Evolutionary conservation across 1,140 invertebrate species (phyloP).

Genomic region (Agrypnia vestita): DNA sequence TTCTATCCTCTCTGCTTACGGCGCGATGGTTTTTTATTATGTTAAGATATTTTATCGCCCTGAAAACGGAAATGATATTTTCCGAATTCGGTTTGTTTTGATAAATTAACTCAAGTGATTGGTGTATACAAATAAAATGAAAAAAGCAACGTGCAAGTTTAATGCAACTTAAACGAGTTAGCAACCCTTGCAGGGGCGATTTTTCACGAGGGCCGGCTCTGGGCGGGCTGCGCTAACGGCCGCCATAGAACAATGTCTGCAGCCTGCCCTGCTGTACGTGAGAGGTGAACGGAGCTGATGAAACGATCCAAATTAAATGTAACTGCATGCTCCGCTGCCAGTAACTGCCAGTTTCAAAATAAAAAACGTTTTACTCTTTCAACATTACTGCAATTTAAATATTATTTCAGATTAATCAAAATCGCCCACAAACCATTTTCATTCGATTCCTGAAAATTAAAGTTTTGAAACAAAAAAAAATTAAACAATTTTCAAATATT

Average conservation of each 20-base stretch:
- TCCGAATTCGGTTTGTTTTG: no score
- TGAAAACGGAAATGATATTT: no score
- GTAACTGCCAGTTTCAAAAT: conserved; percentile 19
- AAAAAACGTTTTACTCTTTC: background rate
- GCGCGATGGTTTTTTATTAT: no score
- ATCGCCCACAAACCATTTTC: no score
- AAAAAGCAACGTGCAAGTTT: conserved; percentile 1
- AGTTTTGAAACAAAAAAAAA: no score
- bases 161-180: conserved; percentile 21
- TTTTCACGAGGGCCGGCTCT: conserved; percentile 9
- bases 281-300: conserved; percentile 33
- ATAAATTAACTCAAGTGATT: no score
- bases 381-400: no score
- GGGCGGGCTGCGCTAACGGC: conserved; percentile 19
- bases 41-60: no score
- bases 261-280: conserved; percentile 37
- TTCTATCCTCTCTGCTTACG: no score
- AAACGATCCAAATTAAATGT: conserved; percentile 34
- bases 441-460: no score
- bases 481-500: no score
- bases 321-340: conserved; percentile 31
- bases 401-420: no score
- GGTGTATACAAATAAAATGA: background rate
- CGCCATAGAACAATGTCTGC: conserved; percentile 29
- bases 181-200: conserved; percentile 19